phyloP scores from a whole-genome alignment of 2,888 invertebrate species.

The Athalia rosae region DNA sequence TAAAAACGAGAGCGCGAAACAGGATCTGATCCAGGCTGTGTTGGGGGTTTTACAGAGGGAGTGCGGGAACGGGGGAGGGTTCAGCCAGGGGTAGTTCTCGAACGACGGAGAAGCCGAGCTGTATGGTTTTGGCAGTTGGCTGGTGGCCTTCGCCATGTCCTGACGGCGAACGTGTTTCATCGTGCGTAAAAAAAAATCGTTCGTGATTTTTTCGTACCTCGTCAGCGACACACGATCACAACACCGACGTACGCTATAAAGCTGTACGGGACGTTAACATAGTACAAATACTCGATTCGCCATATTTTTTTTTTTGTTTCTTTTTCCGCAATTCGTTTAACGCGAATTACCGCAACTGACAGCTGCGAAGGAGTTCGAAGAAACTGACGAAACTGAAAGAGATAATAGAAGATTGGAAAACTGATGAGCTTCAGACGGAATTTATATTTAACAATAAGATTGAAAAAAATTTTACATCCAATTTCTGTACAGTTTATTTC shows the following conservation, averaged over 20 bases:
- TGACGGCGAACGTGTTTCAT: slow-evolving; percentile 18
- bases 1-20: neutral
- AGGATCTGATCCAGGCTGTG: slow-evolving; percentile 21
- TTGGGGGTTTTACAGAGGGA: slow-evolving; percentile 1
- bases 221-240: no score
- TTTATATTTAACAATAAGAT: no score
- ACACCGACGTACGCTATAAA: no score
- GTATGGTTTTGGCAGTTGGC: slow-evolving; percentile 41
- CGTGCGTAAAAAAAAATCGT: neutral
- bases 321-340: no score
- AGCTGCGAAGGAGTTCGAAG: no score
- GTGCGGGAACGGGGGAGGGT: slow-evolving; percentile 7
- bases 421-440: no score
- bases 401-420: no score
- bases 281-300: no score
- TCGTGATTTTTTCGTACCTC: neutral
- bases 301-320: no score
- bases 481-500: neutral
- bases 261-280: no score
- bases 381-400: no score
- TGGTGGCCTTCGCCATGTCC: slow-evolving; percentile 40
- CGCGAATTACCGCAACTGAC: no score
- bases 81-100: slow-evolving; percentile 34
- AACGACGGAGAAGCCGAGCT: slow-evolving; percentile 8
- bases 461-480: neutral